phyloP scores from a whole-genome alignment of 2,113 vertebrate genomes.

The Catharus fuscescens region DNA sequence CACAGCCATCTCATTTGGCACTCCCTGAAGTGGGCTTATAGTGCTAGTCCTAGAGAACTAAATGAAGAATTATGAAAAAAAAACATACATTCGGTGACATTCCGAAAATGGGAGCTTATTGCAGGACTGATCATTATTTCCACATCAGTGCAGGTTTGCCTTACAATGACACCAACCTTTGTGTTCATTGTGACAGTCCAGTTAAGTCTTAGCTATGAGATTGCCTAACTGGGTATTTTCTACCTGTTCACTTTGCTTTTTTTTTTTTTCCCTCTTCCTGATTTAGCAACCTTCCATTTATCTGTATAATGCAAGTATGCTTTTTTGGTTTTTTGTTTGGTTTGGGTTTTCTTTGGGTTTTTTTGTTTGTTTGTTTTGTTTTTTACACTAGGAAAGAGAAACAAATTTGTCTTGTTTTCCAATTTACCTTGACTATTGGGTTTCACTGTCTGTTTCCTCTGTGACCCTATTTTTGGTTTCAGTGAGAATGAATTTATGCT shows the following conservation, averaged over 20 bases:
- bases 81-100: background rate
- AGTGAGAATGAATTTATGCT: background rate
- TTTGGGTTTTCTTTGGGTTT: too few relatives aligned
- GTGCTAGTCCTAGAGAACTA: background rate
- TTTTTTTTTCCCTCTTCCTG: background rate
- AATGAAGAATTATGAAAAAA: background rate
- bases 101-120: background rate
- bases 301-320: background rate
- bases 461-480: background rate
- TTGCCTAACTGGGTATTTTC: background rate
- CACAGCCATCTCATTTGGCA: background rate
- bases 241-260: background rate
- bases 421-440: background rate
- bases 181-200: background rate
- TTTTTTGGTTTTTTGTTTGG: too few relatives aligned
- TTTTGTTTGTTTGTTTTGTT: too few relatives aligned
- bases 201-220: background rate
- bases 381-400: background rate
- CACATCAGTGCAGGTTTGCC: background rate
- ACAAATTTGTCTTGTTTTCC: background rate
- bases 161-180: background rate
- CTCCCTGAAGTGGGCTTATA: background rate
- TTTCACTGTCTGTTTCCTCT: background rate
- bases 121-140: background rate
- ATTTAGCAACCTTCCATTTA: background rate